Evolutionary conservation across 2,113 vertebrate genomes (phyloP), one percentile per base, ranked within the genome.

Genomic region (Hippocampus zosterae): DNA sequence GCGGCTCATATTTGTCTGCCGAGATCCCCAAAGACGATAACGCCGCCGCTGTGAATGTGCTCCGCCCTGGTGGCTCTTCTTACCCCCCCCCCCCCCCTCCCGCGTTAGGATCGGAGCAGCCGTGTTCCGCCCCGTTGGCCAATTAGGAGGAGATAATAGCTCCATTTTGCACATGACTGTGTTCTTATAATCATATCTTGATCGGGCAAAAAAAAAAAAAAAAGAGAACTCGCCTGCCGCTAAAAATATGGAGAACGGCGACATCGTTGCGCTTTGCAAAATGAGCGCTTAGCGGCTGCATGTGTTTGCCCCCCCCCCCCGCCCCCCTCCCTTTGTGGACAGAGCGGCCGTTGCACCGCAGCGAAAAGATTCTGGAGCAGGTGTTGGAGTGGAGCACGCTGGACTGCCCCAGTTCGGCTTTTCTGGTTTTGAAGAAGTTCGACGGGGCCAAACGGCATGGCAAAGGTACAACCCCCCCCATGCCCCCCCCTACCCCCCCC

Each of bases 261-360:
- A 80, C 79, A 82, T 77, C 5, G 79, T 73, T 66, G 71, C 78
- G 63, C 67, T 59, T 70, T 71, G 80, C 60, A 55, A 64, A 69
- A 68, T 82, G 71, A 11, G 37, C 50, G 52, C 52, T n/a, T 19
- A 27, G 29, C 27, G 8, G 13, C 5, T 1, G 10, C 29, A 19
- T 15, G 19, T 33, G 6, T 23, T 25, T 65, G n/a, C 21, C 60
- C 1, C 33, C 2, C 1, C 75, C 8, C n/a, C n/a, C n/a, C n/a
- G n/a, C n/a, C n/a, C n/a, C n/a, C n/a, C n/a, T n/a, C n/a, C n/a
- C n/a, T n/a, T 8, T 15, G 0, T 69, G 27, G 69, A 87, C 88
- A 99, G 97, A 98, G 81, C 93, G 97, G 2, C 95, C 95, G 2
- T 80, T 99, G 75, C 95, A 98, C 91, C 96, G 93, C 84, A 95